Conservation (phyloP, 2,797 vertebrate genomes). For the Sternotherus odoratus region DNA sequence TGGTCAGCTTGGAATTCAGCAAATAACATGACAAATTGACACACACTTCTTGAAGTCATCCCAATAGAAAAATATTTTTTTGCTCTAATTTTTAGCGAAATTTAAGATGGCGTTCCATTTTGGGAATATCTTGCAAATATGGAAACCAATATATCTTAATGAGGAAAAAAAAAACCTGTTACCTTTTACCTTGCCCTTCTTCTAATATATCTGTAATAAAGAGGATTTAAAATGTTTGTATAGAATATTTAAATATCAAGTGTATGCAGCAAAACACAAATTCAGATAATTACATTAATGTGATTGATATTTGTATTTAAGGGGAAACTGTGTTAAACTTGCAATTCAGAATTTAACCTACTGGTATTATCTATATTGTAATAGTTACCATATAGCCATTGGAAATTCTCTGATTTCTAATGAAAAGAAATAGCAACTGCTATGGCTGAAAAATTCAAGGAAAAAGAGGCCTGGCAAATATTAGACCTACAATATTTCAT, state of each 20-base stretch:
- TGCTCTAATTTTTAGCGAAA: background rate
- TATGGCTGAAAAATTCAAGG: background rate
- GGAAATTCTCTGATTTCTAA: background rate
- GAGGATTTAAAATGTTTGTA: background rate
- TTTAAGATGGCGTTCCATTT: background rate
- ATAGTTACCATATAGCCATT: background rate
- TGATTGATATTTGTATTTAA: background rate
- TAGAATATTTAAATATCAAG: background rate
- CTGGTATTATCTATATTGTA: background rate
- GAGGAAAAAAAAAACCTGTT: background rate
- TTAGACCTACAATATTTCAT: conserved; percentile 32
- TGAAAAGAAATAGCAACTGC: background rate
- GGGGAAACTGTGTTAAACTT: background rate
- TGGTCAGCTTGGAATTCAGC: background rate
- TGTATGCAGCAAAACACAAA: background rate
- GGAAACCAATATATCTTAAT: background rate
- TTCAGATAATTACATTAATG: background rate
- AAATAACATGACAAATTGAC: background rate
- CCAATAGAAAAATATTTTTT: background rate
- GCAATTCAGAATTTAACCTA: background rate
- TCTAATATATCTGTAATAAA: background rate
- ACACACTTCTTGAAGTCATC: background rate
- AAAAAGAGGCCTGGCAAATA: background rate
- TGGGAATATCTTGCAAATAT: background rate
- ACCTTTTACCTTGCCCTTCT: background rate